Conservation (phyloP, 2,797 vertebrate genomes). For the Hapalemur alaotrensis region DNA sequence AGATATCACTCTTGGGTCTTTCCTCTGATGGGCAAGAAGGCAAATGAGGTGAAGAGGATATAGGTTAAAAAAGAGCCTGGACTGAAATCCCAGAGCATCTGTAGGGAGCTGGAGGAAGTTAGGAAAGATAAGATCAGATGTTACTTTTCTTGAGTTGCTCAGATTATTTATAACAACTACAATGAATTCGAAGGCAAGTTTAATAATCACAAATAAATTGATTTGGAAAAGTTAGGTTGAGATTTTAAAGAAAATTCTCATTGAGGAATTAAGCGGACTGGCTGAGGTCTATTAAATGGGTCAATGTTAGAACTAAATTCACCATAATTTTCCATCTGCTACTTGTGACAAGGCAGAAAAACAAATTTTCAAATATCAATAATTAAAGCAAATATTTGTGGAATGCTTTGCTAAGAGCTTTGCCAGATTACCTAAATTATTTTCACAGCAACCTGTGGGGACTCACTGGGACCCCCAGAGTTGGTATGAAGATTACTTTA, state of each 20-base stretch:
- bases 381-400: not conserved
- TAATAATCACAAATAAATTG: not conserved
- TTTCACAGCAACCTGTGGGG: not conserved
- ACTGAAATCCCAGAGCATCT: not conserved
- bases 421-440: not conserved
- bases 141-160: not conserved
- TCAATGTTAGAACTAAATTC: not conserved
- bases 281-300: not conserved
- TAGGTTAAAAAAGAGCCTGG: not conserved
- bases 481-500: not conserved
- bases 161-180: constrained; percentile 8
- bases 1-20: constrained; percentile 16
- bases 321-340: not conserved
- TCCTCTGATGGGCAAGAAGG: not conserved
- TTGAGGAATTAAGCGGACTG: not conserved
- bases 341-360: not conserved
- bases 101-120: not conserved
- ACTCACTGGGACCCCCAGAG: not conserved
- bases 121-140: not conserved
- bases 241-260: not conserved
- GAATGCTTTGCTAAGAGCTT: not conserved
- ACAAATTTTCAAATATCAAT: not conserved
- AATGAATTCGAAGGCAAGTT: not conserved
- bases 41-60: not conserved
- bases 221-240: not conserved